A percentile compares a stretch with the other conserved stretches of the same genome.
These are phyloP conservation scores for Melanerpes formicivorus DNA, from an alignment of 2,113 vertebrate species.

Conservation along the genomic window DNA sequence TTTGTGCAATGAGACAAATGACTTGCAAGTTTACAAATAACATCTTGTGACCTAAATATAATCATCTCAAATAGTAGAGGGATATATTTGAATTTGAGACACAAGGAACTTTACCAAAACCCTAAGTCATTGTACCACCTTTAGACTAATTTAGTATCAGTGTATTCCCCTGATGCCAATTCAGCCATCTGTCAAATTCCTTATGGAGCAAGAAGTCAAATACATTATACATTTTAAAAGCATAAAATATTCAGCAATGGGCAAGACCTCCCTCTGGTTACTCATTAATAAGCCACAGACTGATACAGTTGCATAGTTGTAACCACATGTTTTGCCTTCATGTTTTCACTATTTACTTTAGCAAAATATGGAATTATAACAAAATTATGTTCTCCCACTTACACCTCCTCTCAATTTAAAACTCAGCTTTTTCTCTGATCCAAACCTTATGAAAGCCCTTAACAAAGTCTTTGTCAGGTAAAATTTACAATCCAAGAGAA, in stretches of 20 bases:
- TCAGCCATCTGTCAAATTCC: conserved; percentile 17
- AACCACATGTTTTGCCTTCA: neutral
- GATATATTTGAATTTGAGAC: neutral
- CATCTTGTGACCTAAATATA: neutral
- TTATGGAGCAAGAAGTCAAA: neutral
- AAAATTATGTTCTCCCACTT: neutral
- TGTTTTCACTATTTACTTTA: neutral
- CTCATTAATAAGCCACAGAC: neutral
- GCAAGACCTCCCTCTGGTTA: neutral
- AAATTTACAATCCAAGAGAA: neutral
- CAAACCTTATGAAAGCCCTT: neutral
- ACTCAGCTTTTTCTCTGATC: neutral
- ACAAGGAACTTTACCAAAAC: neutral
- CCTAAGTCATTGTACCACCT: neutral
- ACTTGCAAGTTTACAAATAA: neutral
- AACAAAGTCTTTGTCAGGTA: neutral
- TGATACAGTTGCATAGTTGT: neutral
- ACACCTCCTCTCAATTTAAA: neutral
- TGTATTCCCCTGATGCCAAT: neutral
- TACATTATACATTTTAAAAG: neutral
- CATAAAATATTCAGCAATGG: neutral
- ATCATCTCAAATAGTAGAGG: neutral
- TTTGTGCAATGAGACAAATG: neutral
- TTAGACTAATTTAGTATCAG: neutral
- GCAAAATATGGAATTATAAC: neutral